These are phyloP conservation scores for Scolopax mira DNA, from an alignment of 2,113 vertebrate genomes.

Conservation along the genomic window DNA sequence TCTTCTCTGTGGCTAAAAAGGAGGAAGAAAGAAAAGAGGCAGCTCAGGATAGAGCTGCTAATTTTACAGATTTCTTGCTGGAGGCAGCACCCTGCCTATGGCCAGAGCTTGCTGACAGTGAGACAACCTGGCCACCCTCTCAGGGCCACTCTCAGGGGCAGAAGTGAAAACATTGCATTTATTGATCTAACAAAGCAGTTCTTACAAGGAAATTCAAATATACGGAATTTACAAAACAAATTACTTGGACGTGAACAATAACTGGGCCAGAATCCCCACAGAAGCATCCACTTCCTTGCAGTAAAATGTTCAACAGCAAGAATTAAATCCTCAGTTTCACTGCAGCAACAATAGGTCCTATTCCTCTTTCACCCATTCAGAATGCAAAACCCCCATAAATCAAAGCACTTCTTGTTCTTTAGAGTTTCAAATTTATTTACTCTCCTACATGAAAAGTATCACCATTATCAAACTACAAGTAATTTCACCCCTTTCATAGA, in stretches of 20 bases:
- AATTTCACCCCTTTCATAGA: not conserved
- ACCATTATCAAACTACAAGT: not conserved
- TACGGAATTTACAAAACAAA: not conserved
- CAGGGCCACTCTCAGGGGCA: not conserved
- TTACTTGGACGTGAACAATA: not conserved
- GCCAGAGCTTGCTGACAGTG: not conserved
- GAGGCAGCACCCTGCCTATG: not conserved
- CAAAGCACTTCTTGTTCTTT: not conserved
- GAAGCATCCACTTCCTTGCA: not conserved
- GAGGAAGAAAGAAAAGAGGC: not conserved
- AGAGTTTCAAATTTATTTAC: not conserved
- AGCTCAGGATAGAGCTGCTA: not conserved
- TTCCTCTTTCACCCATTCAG: not conserved
- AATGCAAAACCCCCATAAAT: accelerated
- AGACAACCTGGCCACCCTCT: not conserved
- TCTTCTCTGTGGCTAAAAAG: not conserved
- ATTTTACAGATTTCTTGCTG: not conserved
- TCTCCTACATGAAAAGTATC: not conserved
- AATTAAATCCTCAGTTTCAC: not conserved
- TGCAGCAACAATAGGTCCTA: not conserved
- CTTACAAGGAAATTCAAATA: not conserved
- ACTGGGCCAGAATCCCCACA: not conserved
- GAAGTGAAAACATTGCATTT: not conserved
- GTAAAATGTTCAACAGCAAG: not conserved
- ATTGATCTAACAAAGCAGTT: not conserved